Evolutionary conservation across 2,888 invertebrate species (phyloP), one percentile per base, ranked within the genome.

Genomic region (Sclerodermus sp.): DNA sequence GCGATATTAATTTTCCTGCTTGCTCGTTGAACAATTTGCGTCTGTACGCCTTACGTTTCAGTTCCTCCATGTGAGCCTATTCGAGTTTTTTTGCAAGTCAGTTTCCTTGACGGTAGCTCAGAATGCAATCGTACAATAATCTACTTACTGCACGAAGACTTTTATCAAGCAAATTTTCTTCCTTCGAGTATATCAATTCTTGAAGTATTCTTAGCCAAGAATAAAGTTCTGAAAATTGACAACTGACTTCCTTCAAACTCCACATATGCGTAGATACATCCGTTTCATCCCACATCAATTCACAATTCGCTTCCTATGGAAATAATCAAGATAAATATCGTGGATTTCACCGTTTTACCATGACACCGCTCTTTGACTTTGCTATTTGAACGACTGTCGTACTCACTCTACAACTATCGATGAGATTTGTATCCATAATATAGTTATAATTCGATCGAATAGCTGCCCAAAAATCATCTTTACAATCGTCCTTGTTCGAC

Each of bases 341-440:
- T n/a, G 14, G 37, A 36, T 15, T 5, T 16, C 17, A 42, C n/a
- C n/a, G n/a, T n/a, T n/a, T n/a, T 1, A 12, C 9, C 5, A 12
- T n/a, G n/a, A n/a, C n/a, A n/a, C n/a, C n/a, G n/a, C n/a, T n/a
- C n/a, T n/a, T n/a, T n/a, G n/a, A n/a, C n/a, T 34, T 1, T 29
- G 3, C 4, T 13, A 1, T 17, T n/a, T 31, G 31, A 31, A 12
- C 6, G 31, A 31, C 31, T 9, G 12, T 31, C 8, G 31, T 9
- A 31, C 31, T 9, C 6, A 43, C 87, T 78, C 86, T 86, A 82
- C 95, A 95, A 65, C 89, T 88, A 75, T 94, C 93, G 57, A 96
- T 89, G 64, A 96, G 88, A 79, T 93, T 90, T 71, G 91, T 93
- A 79, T 93, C 93, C 95, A 96, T 95, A 73, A 96, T 91, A 79